Conservation (phyloP, 2,797 vertebrate genomes). For the Parambassis ranga region DNA sequence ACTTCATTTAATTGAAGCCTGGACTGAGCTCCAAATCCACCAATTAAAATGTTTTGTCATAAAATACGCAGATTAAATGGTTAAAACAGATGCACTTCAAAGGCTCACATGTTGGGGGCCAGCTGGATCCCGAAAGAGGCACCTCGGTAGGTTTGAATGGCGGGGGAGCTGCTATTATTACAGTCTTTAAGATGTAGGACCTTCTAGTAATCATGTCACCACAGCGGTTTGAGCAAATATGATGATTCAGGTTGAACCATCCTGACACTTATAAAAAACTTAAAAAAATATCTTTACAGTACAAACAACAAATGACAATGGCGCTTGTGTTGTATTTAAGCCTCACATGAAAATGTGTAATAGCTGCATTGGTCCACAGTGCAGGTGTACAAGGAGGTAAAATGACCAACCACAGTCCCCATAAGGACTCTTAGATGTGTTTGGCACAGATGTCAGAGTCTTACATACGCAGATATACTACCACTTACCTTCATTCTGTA, state of each 20-base stretch:
- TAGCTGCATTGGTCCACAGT: too few species aligned
- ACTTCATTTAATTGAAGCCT: conserved; percentile 61
- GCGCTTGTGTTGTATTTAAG: too few species aligned
- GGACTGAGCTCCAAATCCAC: conserved; percentile 68
- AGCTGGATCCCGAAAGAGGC: conserved; percentile 61
- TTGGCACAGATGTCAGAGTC: too few species aligned
- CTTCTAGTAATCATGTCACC: conserved; percentile 50
- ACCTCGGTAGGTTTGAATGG: conserved; percentile 63
- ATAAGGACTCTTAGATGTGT: too few species aligned
- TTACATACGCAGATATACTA: too few species aligned
- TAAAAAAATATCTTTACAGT: not conserved
- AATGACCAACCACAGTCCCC: too few species aligned
- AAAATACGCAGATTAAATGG: conserved; percentile 77
- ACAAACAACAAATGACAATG: not conserved
- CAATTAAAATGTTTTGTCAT: conserved; percentile 78
- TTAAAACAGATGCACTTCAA: conserved; percentile 78
- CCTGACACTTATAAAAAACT: not conserved
- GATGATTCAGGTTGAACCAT: conserved; percentile 15
- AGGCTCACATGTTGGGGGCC: conserved; percentile 62
- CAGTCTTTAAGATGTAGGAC: conserved; percentile 47
- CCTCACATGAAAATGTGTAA: too few species aligned
- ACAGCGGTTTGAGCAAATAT: conserved; percentile 17
- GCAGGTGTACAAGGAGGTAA: too few species aligned
- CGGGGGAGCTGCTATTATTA: conserved; percentile 62
- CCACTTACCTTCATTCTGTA: too few species aligned